These are phyloP conservation scores for Trileptium ribeirensis DNA, from an alignment of 2,888 invertebrate species.

Conservation along the genomic window DNA sequence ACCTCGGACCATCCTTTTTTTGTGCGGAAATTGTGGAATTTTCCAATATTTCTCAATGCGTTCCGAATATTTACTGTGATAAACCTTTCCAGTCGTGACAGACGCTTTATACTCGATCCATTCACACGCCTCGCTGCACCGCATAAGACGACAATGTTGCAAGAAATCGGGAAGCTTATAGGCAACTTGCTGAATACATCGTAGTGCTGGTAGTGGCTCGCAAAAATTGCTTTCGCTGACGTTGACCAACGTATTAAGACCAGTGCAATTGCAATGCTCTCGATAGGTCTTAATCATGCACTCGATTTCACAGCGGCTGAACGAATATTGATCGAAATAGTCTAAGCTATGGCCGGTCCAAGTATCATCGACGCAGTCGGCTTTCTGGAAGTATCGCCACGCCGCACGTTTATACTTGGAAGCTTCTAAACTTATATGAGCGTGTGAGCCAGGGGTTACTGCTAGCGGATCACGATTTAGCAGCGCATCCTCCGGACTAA, in stretches of 20 bases:
- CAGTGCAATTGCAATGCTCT: conserved; percentile 10
- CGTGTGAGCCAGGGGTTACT: not conserved
- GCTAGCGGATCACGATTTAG: conserved; percentile 3
- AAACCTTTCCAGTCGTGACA: not conserved
- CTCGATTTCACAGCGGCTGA: conserved; percentile 7
- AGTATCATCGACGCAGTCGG: not conserved
- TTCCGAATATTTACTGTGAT: not conserved
- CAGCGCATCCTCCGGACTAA: conserved; percentile 11
- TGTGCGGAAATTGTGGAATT: too few species aligned
- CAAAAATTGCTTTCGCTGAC: not conserved
- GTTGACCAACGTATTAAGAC: not conserved
- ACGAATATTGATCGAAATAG: not conserved
- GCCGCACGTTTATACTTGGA: not conserved
- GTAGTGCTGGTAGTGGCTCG: not conserved
- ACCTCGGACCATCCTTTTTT: too few species aligned
- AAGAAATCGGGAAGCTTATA: not conserved
- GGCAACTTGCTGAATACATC: not conserved
- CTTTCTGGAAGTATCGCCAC: not conserved
- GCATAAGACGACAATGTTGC: not conserved
- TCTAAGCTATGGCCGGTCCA: not conserved
- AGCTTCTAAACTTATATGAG: conserved; percentile 7
- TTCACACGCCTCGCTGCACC: not conserved
- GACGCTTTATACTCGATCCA: not conserved
- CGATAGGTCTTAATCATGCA: conserved; percentile 8
- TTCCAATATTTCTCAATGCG: not conserved